A percentile compares a stretch with the other conserved stretches of the same genome.
These are phyloP conservation scores for Anoplophora glabripennis DNA, from an alignment of 1,140 invertebrate genomes.

Conservation along the genomic window DNA sequence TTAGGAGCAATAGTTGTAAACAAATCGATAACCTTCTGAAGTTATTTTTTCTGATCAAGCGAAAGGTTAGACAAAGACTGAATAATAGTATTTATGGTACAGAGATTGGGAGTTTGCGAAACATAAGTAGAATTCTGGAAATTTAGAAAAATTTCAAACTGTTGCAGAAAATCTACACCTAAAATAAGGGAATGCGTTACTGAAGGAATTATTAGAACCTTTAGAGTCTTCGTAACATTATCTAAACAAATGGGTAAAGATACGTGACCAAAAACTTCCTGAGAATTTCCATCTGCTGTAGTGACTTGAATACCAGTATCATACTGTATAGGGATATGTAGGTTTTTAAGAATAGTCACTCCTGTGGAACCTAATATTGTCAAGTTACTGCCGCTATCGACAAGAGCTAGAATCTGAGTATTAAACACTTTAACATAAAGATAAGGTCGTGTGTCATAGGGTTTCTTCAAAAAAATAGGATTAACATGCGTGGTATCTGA, in stretches of 20 bases:
- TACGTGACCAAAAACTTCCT: conserved; percentile 1
- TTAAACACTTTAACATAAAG: no score
- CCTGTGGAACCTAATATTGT: no score
- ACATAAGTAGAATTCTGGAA: not conserved
- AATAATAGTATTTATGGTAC: conserved; percentile 6
- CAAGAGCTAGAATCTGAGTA: no score
- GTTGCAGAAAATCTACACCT: conserved; percentile 6
- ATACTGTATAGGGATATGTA: no score
- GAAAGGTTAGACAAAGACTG: not conserved
- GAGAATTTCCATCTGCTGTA: conserved; percentile 11
- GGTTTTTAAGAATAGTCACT: no score
- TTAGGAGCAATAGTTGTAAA: conserved; percentile 3
- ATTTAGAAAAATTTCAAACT: not conserved
- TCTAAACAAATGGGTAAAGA: not conserved
- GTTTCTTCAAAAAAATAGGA: conserved; percentile 2
- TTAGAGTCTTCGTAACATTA: conserved; percentile 1
- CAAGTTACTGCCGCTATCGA: no score
- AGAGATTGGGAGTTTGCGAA: not conserved
- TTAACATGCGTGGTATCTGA: no score
- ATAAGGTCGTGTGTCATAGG: no score
- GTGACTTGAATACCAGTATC: not conserved
- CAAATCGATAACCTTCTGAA: not conserved
- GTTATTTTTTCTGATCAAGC: not conserved
- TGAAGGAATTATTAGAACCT: conserved; percentile 7
- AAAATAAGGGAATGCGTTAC: conserved; percentile 6